Percentiles rank a stretch among this genome's conserved stretches.
phyloP scores from a whole-genome alignment of 2,797 vertebrate genomes.

The Basileuterus tristriatus region DNA sequence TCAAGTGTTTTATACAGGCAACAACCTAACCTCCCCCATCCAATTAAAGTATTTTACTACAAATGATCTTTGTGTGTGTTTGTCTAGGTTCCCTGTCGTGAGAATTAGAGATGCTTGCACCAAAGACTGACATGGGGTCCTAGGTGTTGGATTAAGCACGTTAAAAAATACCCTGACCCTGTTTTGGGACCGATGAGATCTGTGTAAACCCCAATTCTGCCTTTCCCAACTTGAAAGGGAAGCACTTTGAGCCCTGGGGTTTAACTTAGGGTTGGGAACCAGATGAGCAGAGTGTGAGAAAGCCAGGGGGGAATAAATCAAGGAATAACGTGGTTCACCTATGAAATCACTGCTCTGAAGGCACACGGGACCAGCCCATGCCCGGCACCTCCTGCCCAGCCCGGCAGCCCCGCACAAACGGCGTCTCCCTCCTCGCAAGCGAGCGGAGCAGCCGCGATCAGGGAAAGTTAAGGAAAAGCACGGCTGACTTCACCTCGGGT shows the following conservation, averaged over 20 bases:
- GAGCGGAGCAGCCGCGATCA: neutral
- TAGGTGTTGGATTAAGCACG: slow-evolving; percentile 2
- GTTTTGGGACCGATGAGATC: slow-evolving; percentile 1
- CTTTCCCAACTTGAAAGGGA: neutral
- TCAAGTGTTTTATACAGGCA: slow-evolving; percentile 75
- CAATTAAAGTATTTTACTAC: slow-evolving; percentile 76
- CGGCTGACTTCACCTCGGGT: neutral
- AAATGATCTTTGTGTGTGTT: slow-evolving; percentile 59
- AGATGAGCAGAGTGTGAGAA: neutral
- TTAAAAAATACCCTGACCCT: neutral
- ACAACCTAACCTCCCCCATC: slow-evolving; percentile 62
- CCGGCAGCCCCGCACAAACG: neutral
- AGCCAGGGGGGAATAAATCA: neutral
- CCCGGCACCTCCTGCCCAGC: neutral
- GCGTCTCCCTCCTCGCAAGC: neutral
- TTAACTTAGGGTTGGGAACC: slow-evolving; percentile 27
- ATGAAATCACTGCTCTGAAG: neutral
- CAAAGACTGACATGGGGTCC: neutral
- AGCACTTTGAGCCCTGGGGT: neutral
- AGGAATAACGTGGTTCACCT: neutral
- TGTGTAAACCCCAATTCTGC: neutral
- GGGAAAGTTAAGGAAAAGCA: neutral
- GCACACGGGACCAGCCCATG: neutral
- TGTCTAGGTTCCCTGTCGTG: slow-evolving; percentile 35
- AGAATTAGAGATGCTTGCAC: slow-evolving; percentile 48